A percentile compares a stretch with the other conserved stretches of the same genome.
Evolutionary conservation across 30 jellyfish, hydroid and myxozoan genomes (phyloP).

Genomic region (Rhopilema esculentum): DNA sequence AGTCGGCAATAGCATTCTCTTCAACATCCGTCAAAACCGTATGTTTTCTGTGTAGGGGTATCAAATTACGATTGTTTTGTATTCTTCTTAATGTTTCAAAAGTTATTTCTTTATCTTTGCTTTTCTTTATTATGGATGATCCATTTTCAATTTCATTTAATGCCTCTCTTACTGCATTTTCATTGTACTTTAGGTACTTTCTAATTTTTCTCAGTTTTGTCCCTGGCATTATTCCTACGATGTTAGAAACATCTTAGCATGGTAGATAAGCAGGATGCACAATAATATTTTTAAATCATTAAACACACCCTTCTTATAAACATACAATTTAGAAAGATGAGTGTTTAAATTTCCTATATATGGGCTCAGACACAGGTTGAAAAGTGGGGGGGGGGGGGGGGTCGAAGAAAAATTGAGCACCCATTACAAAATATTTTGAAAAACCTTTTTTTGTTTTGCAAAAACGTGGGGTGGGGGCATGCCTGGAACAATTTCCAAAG

Average conservation of each 20-base stretch:
- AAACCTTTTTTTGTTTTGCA: too few relatives aligned
- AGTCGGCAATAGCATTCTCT: constrained; percentile 22
- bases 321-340: too few relatives aligned
- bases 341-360: too few relatives aligned
- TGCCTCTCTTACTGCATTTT: neutral
- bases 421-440: too few relatives aligned
- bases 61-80: neutral
- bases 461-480: too few relatives aligned
- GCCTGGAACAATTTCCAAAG: too few relatives aligned
- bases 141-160: neutral
- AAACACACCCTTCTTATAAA: too few relatives aligned
- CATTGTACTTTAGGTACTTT: neutral
- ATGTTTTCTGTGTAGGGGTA: neutral
- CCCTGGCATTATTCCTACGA: neutral
- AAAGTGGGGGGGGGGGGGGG: too few relatives aligned
- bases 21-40: constrained; percentile 1
- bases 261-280: too few relatives aligned
- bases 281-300: too few relatives aligned
- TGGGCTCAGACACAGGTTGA: too few relatives aligned
- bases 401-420: too few relatives aligned
- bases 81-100: neutral
- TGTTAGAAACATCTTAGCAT: neutral
- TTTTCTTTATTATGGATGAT: neutral
- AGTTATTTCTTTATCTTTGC: neutral
- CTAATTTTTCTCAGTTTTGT: neutral